Base-by-base conservation (phyloP, 2,888 invertebrate genomes). In the Synergus laeviventris region DNA sequence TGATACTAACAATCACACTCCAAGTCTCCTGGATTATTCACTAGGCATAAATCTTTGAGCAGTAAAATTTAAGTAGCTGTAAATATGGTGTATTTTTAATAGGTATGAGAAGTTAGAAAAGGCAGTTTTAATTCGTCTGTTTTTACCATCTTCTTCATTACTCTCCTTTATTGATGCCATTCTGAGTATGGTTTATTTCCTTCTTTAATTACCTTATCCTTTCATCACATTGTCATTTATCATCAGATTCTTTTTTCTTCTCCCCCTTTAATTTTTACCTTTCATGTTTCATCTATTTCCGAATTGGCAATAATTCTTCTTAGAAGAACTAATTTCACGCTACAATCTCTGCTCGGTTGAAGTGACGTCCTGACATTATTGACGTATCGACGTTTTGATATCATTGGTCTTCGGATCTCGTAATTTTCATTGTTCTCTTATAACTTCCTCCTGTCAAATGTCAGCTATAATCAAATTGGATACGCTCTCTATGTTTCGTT, bases 61-160 rank as follows among this genome's bases (percentile, higher is more conserved):
- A 70, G 31, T 70, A 54, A 70, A 70, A 54, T 14, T 70, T 70
- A 64, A 64, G 64, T 64, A 70, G 49, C 70, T 70, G 36, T 54
- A 70, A 70, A 70, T 70, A 31, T 54, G 70, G 31, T 24, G 49
- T n/a, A 70, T 70, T 70, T 70, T 64, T 49, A 31, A 49, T 36
- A 31, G 31, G 49, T 36, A 70, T 70, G 70, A 70, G 70, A 54
- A 70, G 70, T 70, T 70, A 70, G 70, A 70, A 49, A 70, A 70
- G 49, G 49, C 14, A 39, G 64, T 54, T 70, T 49, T 49, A 70
- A 70, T 70, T n/a, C 70, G 49, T 70, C 70, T 70, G 70, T 54
- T 70, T 70, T 31, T 9, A 70, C 31, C 66, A 49, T 16, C 31
- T 49, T 70, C 24, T 31, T 70, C 24, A 70, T 70, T 70, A 45